Conservation (phyloP, 2,113 vertebrate species). For the Vidua chalybeata region DNA sequence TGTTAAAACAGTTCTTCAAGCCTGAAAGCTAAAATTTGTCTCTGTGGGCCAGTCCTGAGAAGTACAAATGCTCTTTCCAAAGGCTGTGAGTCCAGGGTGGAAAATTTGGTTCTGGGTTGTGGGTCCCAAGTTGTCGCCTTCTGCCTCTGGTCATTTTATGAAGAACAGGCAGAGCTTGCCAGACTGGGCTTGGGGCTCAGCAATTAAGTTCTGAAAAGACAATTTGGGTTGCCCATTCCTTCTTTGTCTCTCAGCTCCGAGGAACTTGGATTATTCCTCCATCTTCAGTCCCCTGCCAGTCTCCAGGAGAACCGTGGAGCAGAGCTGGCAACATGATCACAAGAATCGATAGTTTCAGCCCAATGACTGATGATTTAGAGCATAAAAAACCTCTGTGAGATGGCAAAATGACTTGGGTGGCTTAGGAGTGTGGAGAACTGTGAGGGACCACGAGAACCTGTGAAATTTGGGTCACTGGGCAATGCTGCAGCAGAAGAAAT, state of each 20-base stretch:
- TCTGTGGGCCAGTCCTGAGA: not conserved
- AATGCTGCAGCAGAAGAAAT: not conserved
- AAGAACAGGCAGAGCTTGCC: not conserved
- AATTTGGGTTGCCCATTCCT: not conserved
- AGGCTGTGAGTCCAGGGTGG: not conserved
- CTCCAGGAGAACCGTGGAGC: accelerated
- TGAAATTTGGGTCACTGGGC: conserved; percentile 25
- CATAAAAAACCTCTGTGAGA: not conserved
- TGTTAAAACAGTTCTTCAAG: not conserved
- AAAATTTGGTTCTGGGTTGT: not conserved
- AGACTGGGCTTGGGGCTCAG: not conserved
- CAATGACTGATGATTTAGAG: not conserved
- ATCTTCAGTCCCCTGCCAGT: not conserved
- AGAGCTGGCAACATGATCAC: not conserved
- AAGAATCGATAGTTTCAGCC: not conserved
- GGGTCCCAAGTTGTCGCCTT: not conserved
- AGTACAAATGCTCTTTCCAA: not conserved
- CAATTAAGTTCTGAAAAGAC: not conserved
- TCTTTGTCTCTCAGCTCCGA: not conserved
- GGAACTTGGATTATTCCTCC: not conserved
- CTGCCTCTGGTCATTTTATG: not conserved
- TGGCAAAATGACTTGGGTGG: not conserved
- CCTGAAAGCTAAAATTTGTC: not conserved
- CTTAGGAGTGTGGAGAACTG: not conserved
- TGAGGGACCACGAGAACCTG: not conserved